phyloP scores from a whole-genome alignment of 2,888 invertebrate genomes.

The Diogma glabrata region DNA sequence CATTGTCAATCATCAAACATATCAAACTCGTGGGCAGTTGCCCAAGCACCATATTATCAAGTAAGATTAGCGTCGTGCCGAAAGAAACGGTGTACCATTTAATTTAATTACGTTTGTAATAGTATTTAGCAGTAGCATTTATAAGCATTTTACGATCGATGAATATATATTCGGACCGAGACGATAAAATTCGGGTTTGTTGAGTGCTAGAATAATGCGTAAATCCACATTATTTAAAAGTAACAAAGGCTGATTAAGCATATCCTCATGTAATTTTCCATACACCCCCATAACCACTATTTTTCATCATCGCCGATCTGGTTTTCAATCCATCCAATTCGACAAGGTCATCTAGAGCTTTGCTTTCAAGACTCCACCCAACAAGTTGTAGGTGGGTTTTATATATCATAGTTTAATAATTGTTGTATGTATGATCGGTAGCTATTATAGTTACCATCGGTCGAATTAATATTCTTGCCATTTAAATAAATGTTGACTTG shows the following conservation, averaged over 20 bases:
- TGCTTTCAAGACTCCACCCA: background rate
- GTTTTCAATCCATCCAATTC: slow-evolving; percentile 5
- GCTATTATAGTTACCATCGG: slow-evolving; percentile 10
- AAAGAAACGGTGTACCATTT: slow-evolving; percentile 1
- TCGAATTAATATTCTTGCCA: slow-evolving; percentile 13
- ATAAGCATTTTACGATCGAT: slow-evolving; percentile 6
- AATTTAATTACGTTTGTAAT: slow-evolving; percentile 6
- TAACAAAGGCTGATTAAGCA: slow-evolving; percentile 11
- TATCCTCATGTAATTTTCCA: slow-evolving; percentile 9
- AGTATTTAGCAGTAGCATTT: slow-evolving; percentile 8
- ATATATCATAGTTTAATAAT: slow-evolving; percentile 11
- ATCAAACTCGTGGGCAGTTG: background rate
- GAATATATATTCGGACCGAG: background rate
- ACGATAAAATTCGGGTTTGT: slow-evolving; percentile 9
- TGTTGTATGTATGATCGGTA: slow-evolving; percentile 13
- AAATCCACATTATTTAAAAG: slow-evolving; percentile 12
- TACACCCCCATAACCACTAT: slow-evolving; percentile 5
- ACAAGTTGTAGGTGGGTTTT: slow-evolving; percentile 10
- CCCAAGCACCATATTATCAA: background rate
- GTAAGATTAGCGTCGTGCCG: background rate
- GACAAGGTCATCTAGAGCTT: background rate
- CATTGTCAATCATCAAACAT: background rate
- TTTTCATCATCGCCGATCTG: background rate
- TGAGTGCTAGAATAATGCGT: background rate
- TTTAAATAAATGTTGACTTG: slow-evolving; percentile 13